These are phyloP conservation scores for Cheilosia scutellata DNA, from an alignment of 2,888 invertebrate genomes.

Conservation along the genomic window DNA sequence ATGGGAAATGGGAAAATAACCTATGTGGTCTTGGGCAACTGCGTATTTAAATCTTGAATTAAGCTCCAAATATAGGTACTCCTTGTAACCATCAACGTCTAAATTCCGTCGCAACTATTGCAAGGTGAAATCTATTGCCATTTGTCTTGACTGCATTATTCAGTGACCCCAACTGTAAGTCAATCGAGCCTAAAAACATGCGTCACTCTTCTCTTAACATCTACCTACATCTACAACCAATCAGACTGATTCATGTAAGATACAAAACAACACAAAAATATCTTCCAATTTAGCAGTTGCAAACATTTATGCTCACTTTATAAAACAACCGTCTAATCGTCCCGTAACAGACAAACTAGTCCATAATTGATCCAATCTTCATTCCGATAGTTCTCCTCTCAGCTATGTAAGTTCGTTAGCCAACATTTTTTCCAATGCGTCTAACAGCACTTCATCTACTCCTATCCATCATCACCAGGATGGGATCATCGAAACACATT, in stretches of 20 bases:
- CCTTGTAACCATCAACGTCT: no score
- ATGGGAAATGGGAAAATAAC: no score
- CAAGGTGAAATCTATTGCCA: no score
- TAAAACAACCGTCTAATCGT: slow-evolving; percentile 16
- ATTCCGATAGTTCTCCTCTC: slow-evolving; percentile 50
- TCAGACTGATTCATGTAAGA: background rate
- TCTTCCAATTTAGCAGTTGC: slow-evolving; percentile 10
- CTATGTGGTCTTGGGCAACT: no score
- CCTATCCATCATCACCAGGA: background rate
- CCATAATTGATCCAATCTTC: slow-evolving; percentile 51
- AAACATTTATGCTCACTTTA: background rate
- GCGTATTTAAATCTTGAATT: no score
- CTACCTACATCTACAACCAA: background rate
- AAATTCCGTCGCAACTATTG: no score
- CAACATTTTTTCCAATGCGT: slow-evolving; percentile 40
- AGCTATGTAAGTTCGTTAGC: slow-evolving; percentile 45
- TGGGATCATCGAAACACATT: slow-evolving; percentile 1
- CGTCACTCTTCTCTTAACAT: background rate
- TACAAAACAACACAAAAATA: background rate
- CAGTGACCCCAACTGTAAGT: no score
- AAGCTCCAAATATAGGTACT: no score
- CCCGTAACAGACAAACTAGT: slow-evolving; percentile 33
- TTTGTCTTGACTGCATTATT: no score
- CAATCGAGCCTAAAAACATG: no score
- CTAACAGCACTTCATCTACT: slow-evolving; percentile 40